phyloP scores from a whole-genome alignment of 2,113 vertebrate species.

The Alaudala cheleensis region DNA sequence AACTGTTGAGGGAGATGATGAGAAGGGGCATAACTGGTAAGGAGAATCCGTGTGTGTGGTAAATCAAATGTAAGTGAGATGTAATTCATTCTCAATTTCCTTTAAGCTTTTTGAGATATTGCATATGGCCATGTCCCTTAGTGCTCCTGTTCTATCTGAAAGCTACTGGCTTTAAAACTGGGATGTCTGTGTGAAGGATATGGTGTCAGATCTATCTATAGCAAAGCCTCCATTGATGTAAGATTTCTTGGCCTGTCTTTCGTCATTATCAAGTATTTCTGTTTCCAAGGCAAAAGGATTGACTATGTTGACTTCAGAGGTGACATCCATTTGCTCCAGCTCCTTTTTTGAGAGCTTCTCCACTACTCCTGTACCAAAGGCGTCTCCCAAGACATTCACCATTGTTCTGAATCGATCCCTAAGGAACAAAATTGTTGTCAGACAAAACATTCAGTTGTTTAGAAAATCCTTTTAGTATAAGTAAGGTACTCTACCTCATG shows the following conservation, averaged over 20 bases:
- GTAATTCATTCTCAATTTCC: neutral
- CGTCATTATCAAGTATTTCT: slow-evolving; percentile 81
- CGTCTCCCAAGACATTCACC: slow-evolving; percentile 96
- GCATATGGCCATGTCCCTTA: slow-evolving; percentile 16
- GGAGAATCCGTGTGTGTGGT: slow-evolving; percentile 33
- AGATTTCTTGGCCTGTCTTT: slow-evolving; percentile 86
- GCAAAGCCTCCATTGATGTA: slow-evolving; percentile 95
- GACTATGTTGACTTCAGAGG: slow-evolving; percentile 86
- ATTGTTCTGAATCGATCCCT: slow-evolving; percentile 97
- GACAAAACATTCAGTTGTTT: neutral
- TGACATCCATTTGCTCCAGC: slow-evolving; percentile 87
- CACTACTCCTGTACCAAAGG: slow-evolving; percentile 91
- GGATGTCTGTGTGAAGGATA: slow-evolving; percentile 96
- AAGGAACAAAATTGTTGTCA: slow-evolving; percentile 38
- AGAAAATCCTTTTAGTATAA: neutral
- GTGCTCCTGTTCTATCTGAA: neutral
- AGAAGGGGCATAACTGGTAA: neutral
- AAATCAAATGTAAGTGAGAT: slow-evolving; percentile 52
- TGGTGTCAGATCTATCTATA: slow-evolving; percentile 91
- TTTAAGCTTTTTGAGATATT: slow-evolving; percentile 46
- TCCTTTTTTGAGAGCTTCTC: slow-evolving; percentile 93
- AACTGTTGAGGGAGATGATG: neutral
- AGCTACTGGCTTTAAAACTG: slow-evolving; percentile 83
- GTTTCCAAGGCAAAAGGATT: slow-evolving; percentile 94
- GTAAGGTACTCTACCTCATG: neutral